phyloP scores from a whole-genome alignment of 2,888 invertebrate species.

The Chaetogeoica ovagalla region DNA sequence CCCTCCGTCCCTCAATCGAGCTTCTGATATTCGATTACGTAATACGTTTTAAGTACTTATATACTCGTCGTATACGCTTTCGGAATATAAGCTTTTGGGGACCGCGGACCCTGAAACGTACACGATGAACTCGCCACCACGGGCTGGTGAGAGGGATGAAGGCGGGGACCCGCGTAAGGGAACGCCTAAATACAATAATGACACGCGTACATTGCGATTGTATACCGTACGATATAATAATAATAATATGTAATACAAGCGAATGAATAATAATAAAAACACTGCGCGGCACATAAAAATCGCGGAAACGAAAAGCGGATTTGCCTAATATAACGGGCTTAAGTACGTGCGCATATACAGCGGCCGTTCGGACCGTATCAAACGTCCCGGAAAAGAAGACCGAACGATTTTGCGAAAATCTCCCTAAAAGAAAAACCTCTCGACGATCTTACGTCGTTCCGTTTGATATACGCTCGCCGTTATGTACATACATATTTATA shows the following conservation, averaged over 20 bases:
- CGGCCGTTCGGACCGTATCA: slow-evolving; percentile 1
- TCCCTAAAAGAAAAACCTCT: slow-evolving; percentile 24
- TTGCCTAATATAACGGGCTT: slow-evolving; percentile 48
- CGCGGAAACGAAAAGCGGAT: slow-evolving; percentile 38
- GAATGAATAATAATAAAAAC: slow-evolving; percentile 41
- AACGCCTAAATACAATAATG: slow-evolving; percentile 15
- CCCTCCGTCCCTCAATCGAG: too few relatives aligned
- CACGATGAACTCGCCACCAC: too few relatives aligned
- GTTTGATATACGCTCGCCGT: slow-evolving; percentile 12
- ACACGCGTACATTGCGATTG: not conserved
- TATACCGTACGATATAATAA: not conserved
- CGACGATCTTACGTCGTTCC: slow-evolving; percentile 14
- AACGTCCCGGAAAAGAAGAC: slow-evolving; percentile 47
- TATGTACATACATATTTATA: not conserved
- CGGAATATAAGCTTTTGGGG: too few relatives aligned
- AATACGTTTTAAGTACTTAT: too few relatives aligned
- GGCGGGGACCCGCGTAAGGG: slow-evolving; percentile 27
- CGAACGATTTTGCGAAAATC: slow-evolving; percentile 11
- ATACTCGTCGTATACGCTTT: too few relatives aligned
- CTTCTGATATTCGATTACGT: too few relatives aligned
- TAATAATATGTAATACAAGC: not conserved
- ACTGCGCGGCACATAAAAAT: slow-evolving; percentile 25
- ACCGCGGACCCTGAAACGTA: too few relatives aligned
- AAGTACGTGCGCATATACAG: not conserved
- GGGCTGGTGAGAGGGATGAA: too few relatives aligned